These are phyloP conservation scores for Balearica regulorum DNA, from an alignment of 2,797 vertebrate species.

Conservation along the genomic window DNA sequence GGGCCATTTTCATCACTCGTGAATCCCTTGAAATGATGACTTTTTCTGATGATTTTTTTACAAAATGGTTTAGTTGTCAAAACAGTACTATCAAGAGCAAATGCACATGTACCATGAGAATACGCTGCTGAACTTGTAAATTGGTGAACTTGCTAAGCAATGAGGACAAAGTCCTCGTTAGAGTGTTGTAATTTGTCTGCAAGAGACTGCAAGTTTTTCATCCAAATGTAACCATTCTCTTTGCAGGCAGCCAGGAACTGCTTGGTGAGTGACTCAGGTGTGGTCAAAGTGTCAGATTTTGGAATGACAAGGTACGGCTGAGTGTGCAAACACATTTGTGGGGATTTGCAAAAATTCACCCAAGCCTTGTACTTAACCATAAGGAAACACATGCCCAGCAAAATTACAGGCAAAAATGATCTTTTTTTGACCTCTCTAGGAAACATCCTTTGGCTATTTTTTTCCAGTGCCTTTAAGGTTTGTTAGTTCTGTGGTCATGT, in stretches of 20 bases:
- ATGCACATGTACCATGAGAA: neutral
- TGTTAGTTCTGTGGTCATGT: neutral
- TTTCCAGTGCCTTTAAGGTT: neutral
- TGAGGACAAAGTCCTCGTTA: neutral
- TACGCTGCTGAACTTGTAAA: neutral
- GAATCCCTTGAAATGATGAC: neutral
- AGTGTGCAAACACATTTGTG: neutral
- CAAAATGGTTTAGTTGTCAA: neutral
- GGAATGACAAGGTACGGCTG: slow-evolving; percentile 90
- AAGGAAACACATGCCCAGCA: neutral
- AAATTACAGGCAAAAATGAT: neutral
- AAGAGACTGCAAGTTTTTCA: neutral
- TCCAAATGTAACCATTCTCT: neutral
- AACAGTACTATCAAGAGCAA: neutral
- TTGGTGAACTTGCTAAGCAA: neutral
- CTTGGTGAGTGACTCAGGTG: slow-evolving; percentile 84
- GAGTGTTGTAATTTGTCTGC: neutral
- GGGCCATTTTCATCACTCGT: neutral
- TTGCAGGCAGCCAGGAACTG: slow-evolving; percentile 94
- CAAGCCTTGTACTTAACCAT: neutral
- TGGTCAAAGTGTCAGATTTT: slow-evolving; percentile 95
- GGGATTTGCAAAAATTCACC: neutral
- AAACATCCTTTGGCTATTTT: neutral
- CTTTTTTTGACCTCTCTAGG: neutral
- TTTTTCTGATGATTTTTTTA: neutral